phyloP scores from a whole-genome alignment of 2,888 invertebrate genomes.

The Aphrophora alni region DNA sequence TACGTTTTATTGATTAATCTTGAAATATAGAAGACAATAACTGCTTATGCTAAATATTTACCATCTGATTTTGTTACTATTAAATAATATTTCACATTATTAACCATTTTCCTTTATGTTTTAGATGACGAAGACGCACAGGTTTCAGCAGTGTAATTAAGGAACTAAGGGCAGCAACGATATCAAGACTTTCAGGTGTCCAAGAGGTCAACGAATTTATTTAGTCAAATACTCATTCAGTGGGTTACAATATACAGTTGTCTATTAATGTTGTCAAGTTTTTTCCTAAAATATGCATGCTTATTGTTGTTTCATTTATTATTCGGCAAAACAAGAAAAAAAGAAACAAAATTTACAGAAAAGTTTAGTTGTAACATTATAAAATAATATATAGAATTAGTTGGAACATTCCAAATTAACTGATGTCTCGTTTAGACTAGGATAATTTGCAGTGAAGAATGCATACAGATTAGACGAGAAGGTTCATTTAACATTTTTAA shows the following conservation, averaged over 20 bases:
- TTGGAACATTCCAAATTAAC: not conserved
- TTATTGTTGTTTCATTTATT: not conserved
- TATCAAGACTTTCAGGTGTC: not conserved
- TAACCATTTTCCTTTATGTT: not conserved
- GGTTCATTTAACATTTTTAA: too few species aligned
- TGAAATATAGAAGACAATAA: too few species aligned
- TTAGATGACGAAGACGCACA: constrained; percentile 1
- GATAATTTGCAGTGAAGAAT: not conserved
- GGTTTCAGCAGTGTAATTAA: not conserved
- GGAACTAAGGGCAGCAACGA: not conserved
- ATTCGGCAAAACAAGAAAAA: not conserved
- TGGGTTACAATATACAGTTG: not conserved
- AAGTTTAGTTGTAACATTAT: not conserved
- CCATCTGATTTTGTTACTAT: too few species aligned
- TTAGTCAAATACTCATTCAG: not conserved
- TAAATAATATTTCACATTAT: too few species aligned
- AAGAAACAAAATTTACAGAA: not conserved
- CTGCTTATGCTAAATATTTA: too few species aligned
- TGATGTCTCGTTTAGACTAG: not conserved
- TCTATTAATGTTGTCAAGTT: not conserved
- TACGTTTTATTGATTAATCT: too few species aligned
- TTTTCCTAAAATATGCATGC: not conserved
- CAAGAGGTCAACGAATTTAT: not conserved
- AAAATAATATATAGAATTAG: not conserved
- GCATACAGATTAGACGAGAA: not conserved